These are phyloP conservation scores for Gavialis gangeticus DNA, from an alignment of 2,113 vertebrate genomes.

Conservation along the genomic window DNA sequence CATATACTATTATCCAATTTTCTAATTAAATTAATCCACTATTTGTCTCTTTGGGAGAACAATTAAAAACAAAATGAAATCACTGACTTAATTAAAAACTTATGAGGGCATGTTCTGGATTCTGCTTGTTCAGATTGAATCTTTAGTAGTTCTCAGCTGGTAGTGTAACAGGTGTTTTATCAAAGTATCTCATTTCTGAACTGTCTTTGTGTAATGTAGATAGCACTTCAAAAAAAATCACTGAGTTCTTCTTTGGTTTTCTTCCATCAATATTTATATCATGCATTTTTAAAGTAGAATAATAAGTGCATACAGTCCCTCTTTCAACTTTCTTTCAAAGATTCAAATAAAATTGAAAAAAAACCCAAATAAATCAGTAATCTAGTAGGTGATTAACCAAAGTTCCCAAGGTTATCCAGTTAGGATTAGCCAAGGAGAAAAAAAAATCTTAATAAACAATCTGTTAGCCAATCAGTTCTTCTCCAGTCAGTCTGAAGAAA, in stretches of 20 bases:
- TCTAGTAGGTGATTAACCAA: not conserved
- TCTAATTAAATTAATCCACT: no score
- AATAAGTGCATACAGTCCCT: not conserved
- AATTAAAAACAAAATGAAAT: not conserved
- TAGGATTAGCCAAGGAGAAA: not conserved
- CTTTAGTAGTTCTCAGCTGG: not conserved
- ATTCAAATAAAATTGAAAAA: not conserved
- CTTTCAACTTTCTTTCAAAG: not conserved
- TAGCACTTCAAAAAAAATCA: not conserved
- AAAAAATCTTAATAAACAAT: not conserved
- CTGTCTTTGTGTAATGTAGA: not conserved
- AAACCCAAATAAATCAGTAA: not conserved
- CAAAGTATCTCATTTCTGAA: not conserved
- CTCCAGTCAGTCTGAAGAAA: not conserved
- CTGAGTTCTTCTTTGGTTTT: not conserved
- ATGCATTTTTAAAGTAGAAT: not conserved
- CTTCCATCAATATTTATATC: not conserved
- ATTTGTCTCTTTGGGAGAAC: not conserved
- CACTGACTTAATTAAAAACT: no score
- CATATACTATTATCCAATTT: no score
- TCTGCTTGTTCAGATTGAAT: not conserved
- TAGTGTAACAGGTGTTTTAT: not conserved
- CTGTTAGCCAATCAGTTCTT: not conserved
- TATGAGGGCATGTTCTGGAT: no score
- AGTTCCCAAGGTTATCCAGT: not conserved